phyloP scores from a whole-genome alignment of 37 sponge, comb jelly and placozoan genomes.

The Theonella swinhoei region DNA sequence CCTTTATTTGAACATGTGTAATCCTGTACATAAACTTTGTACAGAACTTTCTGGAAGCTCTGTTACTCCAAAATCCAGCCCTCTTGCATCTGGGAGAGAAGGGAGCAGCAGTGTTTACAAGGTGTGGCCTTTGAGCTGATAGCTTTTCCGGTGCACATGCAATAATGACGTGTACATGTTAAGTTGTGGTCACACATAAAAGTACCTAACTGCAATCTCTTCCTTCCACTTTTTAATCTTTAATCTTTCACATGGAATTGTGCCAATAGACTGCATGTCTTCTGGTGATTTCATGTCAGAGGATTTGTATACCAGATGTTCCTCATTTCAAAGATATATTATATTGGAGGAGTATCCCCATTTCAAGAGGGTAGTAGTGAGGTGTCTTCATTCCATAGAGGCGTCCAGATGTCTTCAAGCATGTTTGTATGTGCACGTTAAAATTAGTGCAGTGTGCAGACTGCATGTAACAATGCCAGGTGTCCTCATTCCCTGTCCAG shows the following conservation, averaged over 20 bases:
- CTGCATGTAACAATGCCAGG: too few species aligned
- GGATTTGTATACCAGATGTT: too few species aligned
- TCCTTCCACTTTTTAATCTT: background rate
- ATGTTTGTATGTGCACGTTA: too few species aligned
- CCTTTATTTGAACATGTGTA: background rate
- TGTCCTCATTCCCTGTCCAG: too few species aligned
- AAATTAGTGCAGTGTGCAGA: too few species aligned
- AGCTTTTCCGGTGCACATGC: background rate
- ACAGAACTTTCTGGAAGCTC: constrained; percentile 73
- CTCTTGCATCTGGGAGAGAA: constrained; percentile 67
- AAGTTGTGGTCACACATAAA: background rate
- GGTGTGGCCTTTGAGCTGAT: constrained; percentile 35
- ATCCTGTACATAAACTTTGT: background rate
- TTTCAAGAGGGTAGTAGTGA: too few species aligned
- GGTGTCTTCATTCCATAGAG: too few species aligned
- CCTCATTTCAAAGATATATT: too few species aligned
- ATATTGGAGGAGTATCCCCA: too few species aligned
- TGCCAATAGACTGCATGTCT: background rate
- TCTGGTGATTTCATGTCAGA: too few species aligned
- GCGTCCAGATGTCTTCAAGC: too few species aligned
- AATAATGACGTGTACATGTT: background rate
- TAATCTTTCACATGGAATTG: background rate
- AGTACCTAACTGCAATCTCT: background rate
- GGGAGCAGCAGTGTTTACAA: constrained; percentile 70
- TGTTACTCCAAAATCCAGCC: constrained; percentile 74